Conservation (phyloP, 2,888 invertebrate species). For the Crioceris asparagi region DNA sequence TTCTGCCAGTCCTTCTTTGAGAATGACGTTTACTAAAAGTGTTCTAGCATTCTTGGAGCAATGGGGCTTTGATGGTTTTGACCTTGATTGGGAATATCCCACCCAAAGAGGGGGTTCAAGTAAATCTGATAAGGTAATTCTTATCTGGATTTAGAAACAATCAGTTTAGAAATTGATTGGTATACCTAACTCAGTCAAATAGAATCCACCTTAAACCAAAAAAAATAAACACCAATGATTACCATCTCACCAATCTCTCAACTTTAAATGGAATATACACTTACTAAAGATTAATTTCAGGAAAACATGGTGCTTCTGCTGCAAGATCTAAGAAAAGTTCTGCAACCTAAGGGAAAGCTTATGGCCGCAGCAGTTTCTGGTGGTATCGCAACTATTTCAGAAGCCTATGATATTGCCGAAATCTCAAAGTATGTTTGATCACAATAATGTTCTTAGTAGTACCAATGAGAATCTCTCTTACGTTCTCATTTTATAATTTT, state of each 20-base stretch:
- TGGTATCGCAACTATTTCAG: constrained; percentile 22
- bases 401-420: constrained; percentile 24
- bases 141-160: constrained; percentile 14
- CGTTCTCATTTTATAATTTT: no score
- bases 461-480: no score
- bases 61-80: constrained; percentile 70
- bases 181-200: no score
- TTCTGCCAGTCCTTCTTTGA: constrained; percentile 33
- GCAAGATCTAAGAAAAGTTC: constrained; percentile 21
- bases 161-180: constrained; percentile 11
- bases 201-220: no score
- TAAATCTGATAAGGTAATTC: no score
- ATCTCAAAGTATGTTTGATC: constrained; percentile 24
- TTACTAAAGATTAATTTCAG: no score
- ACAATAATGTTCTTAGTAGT: no score
- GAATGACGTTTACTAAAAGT: constrained; percentile 7
- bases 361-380: constrained; percentile 27
- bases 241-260: no score
- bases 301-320: constrained; percentile 25
- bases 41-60: constrained; percentile 12
- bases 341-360: constrained; percentile 22
- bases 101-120: constrained; percentile 35
- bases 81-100: constrained; percentile 81
- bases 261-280: no score
- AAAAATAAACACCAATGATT: no score